Percentiles rank a stretch among this genome's conserved stretches.
Conservation (phyloP, 1,140 invertebrate genomes). For the Stegodyphus dumicola region DNA sequence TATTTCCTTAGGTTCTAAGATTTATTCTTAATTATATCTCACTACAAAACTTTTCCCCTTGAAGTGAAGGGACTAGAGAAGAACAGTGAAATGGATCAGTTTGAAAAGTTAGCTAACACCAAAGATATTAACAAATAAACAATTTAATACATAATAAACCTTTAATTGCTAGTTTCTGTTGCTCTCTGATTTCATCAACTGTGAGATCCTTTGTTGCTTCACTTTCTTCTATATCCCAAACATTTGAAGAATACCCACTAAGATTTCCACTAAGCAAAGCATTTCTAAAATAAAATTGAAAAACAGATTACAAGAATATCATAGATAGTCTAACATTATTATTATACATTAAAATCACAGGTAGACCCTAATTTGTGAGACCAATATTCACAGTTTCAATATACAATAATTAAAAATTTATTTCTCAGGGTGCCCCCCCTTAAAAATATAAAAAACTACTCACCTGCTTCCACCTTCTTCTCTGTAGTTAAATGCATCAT, state of each 20-base stretch:
- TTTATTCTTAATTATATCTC: too few relatives aligned
- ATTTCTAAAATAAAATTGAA: conserved; percentile 59
- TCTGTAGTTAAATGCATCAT: conserved; percentile 65
- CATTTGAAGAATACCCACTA: conserved; percentile 22
- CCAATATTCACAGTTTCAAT: too few relatives aligned
- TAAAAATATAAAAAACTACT: neutral
- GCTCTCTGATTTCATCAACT: conserved; percentile 65
- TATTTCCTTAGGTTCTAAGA: too few relatives aligned
- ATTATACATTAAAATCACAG: too few relatives aligned
- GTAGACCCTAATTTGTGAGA: too few relatives aligned
- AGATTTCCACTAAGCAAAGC: conserved; percentile 63
- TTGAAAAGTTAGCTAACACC: neutral
- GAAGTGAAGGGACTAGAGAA: too few relatives aligned
- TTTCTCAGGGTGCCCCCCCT: too few relatives aligned
- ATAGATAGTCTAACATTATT: too few relatives aligned
- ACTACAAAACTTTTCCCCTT: too few relatives aligned
- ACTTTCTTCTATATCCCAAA: conserved; percentile 64
- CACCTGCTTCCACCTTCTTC: conserved; percentile 48
- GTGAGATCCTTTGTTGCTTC: conserved; percentile 65
- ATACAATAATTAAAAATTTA: too few relatives aligned
- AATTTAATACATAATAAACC: conserved; percentile 33
- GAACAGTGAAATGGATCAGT: too few relatives aligned
- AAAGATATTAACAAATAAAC: neutral
- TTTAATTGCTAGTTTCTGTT: conserved; percentile 65
- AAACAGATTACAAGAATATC: too few relatives aligned